Evolutionary conservation across 2,113 vertebrate species (phyloP).

Genomic region (Halcyon senegalensis): DNA sequence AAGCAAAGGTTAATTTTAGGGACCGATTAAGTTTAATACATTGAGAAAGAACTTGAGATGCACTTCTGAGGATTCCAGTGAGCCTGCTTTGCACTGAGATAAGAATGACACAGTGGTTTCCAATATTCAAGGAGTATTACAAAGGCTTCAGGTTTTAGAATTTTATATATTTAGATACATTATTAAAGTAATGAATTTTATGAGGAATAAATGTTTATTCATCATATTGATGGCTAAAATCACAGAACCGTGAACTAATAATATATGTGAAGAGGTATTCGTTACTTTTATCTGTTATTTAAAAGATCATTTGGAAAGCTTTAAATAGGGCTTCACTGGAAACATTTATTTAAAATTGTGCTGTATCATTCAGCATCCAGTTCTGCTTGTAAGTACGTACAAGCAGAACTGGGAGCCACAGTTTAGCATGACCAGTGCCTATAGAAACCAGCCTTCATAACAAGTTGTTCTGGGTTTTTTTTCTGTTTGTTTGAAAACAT

Average conservation of each 20-base stretch:
- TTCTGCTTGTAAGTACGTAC: background rate
- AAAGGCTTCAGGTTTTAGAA: slow-evolving; percentile 39
- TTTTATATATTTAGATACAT: slow-evolving; percentile 11
- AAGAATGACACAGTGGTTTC: background rate
- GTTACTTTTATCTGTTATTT: slow-evolving; percentile 39
- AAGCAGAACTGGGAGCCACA: background rate
- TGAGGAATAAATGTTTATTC: slow-evolving; percentile 31
- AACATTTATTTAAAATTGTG: background rate
- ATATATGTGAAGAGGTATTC: slow-evolving; percentile 32
- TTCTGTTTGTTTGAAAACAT: background rate
- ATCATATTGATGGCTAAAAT: slow-evolving; percentile 75
- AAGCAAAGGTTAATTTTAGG: slow-evolving; percentile 11
- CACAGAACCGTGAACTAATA: slow-evolving; percentile 20
- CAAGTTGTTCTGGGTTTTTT: background rate
- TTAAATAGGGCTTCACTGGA: slow-evolving; percentile 20
- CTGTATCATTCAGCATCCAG: background rate
- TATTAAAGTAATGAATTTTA: slow-evolving; percentile 27
- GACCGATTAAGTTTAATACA: background rate
- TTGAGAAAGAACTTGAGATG: background rate
- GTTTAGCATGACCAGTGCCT: background rate
- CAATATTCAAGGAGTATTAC: slow-evolving; percentile 13
- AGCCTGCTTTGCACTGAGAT: background rate
- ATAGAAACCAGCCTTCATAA: background rate
- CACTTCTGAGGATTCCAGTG: slow-evolving; percentile 3
- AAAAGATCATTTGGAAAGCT: slow-evolving; percentile 24